phyloP scores from a whole-genome alignment of 2,797 vertebrate species.

The Spinus pinus region DNA sequence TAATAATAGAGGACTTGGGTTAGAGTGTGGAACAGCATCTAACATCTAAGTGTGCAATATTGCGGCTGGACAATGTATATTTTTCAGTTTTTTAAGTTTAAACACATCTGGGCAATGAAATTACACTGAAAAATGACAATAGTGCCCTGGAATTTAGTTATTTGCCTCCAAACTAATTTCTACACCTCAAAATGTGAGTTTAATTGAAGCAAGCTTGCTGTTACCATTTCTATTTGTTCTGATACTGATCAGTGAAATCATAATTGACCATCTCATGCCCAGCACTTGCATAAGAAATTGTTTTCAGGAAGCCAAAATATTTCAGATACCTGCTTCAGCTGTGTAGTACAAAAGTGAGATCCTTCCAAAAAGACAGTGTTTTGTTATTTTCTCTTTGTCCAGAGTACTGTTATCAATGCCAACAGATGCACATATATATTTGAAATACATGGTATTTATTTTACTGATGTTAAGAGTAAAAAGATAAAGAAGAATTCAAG shows the following conservation, averaged over 20 bases:
- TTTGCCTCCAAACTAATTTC: not conserved
- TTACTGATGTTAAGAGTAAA: not conserved
- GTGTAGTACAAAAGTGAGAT: not conserved
- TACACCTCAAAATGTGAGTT: rapidly evolving
- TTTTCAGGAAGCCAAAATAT: not conserved
- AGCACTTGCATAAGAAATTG: not conserved
- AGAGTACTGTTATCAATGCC: not conserved
- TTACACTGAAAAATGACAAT: not conserved
- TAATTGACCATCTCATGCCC: not conserved
- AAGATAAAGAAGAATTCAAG: not conserved
- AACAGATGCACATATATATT: not conserved
- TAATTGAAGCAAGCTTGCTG: not conserved
- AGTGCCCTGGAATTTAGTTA: not conserved
- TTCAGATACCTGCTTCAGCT: not conserved
- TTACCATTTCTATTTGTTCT: not conserved
- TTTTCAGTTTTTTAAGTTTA: not conserved
- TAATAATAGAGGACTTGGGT: not conserved
- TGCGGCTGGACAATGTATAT: not conserved
- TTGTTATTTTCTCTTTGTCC: not conserved
- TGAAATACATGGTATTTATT: not conserved
- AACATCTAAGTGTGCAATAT: rapidly evolving
- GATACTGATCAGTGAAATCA: not conserved
- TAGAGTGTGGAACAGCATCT: not conserved
- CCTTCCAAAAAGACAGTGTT: not conserved
- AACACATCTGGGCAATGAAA: not conserved